phyloP scores from a whole-genome alignment of 2,113 vertebrate species.

The Pterophyllum scalare region DNA sequence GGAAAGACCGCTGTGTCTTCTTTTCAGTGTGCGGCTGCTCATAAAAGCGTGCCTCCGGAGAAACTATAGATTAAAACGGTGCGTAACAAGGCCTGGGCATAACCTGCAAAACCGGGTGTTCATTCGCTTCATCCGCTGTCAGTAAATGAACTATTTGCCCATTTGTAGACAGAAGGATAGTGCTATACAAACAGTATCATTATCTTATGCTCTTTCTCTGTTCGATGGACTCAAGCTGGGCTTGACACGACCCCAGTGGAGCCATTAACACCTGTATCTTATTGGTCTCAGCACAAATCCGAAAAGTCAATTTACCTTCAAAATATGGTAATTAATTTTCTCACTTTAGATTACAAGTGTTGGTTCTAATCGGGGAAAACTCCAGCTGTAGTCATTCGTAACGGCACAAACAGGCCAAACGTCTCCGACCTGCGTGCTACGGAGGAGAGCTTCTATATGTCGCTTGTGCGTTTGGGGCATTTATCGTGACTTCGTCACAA shows the following conservation, averaged over 20 bases:
- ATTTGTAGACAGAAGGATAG: neutral
- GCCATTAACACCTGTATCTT: constrained; percentile 9
- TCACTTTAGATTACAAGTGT: neutral
- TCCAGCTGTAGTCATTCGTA: neutral
- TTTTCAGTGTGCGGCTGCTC: constrained; percentile 24
- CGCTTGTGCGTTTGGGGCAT: neutral
- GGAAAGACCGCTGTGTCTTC: neutral
- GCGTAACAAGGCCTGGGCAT: constrained; percentile 41
- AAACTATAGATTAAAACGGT: constrained; percentile 8
- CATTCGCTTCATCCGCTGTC: constrained; percentile 12
- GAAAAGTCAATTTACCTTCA: neutral
- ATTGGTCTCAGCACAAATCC: neutral
- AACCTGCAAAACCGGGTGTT: neutral
- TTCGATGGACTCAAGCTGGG: neutral
- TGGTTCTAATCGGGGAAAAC: neutral
- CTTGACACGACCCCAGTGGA: constrained; percentile 25
- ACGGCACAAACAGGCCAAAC: constrained; percentile 1
- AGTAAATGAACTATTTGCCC: neutral
- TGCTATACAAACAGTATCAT: neutral
- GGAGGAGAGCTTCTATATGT: neutral
- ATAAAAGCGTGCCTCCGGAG: constrained; percentile 1
- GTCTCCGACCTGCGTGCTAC: neutral
- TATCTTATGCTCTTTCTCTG: constrained; percentile 10
- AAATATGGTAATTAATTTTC: neutral
- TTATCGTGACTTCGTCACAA: neutral